Evolutionary conservation across 64 coral and sea anemone species (phyloP).

Genomic region (Stichodactyla mertensii): DNA sequence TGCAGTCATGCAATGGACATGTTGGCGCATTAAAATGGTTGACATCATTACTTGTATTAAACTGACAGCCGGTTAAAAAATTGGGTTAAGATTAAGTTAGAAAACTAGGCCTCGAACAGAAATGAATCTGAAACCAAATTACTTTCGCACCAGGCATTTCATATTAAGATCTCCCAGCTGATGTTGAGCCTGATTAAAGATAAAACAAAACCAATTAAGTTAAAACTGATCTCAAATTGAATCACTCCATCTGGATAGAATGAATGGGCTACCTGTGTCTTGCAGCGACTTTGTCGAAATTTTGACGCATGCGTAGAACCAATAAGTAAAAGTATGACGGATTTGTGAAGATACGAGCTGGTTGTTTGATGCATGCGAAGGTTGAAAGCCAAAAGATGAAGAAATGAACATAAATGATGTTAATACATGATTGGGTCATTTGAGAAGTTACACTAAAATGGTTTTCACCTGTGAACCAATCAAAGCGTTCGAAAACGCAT

Average conservation of each 20-base stretch:
- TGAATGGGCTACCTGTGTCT: background rate
- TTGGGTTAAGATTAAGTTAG: background rate
- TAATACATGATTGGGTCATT: too few species aligned
- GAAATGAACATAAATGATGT: too few species aligned
- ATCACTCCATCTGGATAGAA: background rate
- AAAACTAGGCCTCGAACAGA: background rate
- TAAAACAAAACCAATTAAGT: background rate
- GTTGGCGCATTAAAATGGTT: background rate
- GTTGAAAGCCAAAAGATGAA: too few species aligned
- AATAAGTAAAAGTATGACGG: too few species aligned
- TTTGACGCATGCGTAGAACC: background rate
- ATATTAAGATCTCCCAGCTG: slow-evolving; percentile 7
- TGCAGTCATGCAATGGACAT: background rate
- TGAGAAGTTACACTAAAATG: too few species aligned
- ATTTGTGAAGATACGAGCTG: too few species aligned
- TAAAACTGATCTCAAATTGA: background rate
- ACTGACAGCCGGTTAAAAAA: background rate
- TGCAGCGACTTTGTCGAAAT: background rate
- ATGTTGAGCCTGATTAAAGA: slow-evolving; percentile 12
- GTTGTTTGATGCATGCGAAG: too few species aligned
- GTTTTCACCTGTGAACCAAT: background rate
- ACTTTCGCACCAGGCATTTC: slow-evolving; percentile 6
- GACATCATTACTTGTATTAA: background rate
- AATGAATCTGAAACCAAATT: background rate
- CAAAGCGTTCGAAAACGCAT: background rate